Conservation (phyloP, 1,140 invertebrate genomes). For the Saccostrea echinata region DNA sequence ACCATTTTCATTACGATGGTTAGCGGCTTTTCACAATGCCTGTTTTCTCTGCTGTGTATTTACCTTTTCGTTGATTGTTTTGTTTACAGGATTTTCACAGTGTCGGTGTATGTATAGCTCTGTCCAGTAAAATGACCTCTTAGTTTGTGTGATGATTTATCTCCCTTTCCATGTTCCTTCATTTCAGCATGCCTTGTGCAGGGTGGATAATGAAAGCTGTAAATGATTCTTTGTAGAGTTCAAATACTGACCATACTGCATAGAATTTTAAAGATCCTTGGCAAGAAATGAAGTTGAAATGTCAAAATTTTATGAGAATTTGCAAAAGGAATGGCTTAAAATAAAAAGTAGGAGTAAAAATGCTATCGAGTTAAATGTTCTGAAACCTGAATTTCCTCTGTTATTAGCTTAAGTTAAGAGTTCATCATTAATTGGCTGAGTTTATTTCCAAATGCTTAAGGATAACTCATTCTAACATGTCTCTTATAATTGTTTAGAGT, state of each 20-base stretch:
- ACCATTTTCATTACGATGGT: neutral
- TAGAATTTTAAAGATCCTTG: neutral
- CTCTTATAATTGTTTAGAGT: neutral
- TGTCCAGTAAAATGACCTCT: neutral
- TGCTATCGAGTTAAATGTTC: neutral
- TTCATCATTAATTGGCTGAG: neutral
- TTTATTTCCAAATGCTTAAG: neutral
- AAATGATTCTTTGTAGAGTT: neutral
- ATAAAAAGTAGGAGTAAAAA: neutral
- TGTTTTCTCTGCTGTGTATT: neutral
- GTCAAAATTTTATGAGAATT: neutral
- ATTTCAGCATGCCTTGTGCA: neutral
- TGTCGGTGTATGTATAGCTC: slow-evolving; percentile 27
- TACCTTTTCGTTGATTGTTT: neutral
- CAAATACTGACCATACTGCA: neutral
- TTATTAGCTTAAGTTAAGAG: too few relatives aligned
- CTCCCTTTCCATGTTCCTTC: neutral
- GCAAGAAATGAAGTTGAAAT: neutral
- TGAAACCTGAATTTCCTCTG: neutral
- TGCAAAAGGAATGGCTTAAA: neutral
- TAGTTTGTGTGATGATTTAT: slow-evolving; percentile 16
- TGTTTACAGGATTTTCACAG: slow-evolving; percentile 21
- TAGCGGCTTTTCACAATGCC: too few relatives aligned
- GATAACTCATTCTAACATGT: neutral
- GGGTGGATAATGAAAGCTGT: too few relatives aligned